phyloP scores from a whole-genome alignment of 2,113 vertebrate species.

The Colinus virginianus region DNA sequence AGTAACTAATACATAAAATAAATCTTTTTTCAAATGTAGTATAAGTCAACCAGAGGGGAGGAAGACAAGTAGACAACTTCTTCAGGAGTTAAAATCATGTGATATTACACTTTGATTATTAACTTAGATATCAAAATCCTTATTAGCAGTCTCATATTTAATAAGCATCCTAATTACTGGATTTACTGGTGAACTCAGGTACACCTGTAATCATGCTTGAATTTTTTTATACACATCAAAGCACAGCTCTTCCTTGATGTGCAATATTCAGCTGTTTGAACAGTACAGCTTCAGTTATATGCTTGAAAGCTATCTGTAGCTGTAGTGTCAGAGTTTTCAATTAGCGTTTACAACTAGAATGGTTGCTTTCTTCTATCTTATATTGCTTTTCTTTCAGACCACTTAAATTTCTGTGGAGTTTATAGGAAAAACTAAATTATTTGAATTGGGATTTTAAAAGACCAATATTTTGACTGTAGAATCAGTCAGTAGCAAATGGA shows the following conservation, averaged over 20 bases:
- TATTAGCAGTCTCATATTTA: not conserved
- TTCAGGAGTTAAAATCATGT: not conserved
- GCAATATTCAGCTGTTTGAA: not conserved
- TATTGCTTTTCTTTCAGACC: not conserved
- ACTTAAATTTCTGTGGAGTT: not conserved
- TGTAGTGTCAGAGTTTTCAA: not conserved
- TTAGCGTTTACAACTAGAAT: not conserved
- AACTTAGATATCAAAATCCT: not conserved
- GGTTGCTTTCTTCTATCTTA: not conserved
- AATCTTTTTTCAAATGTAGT: not conserved
- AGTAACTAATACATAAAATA: not conserved
- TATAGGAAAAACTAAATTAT: not conserved
- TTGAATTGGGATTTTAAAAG: not conserved
- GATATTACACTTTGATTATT: not conserved
- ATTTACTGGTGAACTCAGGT: not conserved
- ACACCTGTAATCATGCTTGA: not conserved
- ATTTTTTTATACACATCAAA: not conserved
- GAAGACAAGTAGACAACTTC: not conserved
- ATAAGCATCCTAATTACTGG: not conserved
- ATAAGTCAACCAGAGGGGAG: not conserved
- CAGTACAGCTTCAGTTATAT: not conserved
- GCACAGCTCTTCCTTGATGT: not conserved
- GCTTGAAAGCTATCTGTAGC: not conserved
- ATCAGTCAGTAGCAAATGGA: not conserved
- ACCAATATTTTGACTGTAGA: not conserved